Evolutionary conservation across 2,888 invertebrate species (phyloP).

Genomic region (Drosophila borborema): DNA sequence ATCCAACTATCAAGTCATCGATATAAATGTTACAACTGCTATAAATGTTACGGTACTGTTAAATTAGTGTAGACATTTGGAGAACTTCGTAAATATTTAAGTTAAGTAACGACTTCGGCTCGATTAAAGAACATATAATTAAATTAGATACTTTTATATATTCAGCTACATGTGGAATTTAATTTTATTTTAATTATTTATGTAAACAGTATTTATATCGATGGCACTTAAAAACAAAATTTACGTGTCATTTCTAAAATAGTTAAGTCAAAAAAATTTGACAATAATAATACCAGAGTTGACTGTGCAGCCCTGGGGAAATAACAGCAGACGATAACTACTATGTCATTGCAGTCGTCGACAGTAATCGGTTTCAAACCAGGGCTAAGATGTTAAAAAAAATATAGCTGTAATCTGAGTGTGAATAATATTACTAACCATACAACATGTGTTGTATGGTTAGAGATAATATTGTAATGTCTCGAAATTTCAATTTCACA

Average conservation of each 20-base stretch:
- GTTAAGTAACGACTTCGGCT: too few relatives aligned
- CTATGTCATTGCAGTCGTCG: neutral
- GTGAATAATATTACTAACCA: too few relatives aligned
- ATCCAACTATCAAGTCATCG: conserved; percentile 30
- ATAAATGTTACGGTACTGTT: neutral
- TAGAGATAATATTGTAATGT: neutral
- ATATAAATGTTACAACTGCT: conserved; percentile 2
- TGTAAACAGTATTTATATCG: neutral
- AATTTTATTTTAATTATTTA: neutral
- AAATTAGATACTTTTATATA: too few relatives aligned
- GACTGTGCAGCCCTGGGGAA: neutral
- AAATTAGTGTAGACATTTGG: neutral
- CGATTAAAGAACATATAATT: too few relatives aligned
- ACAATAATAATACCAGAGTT: neutral
- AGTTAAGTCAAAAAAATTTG: neutral
- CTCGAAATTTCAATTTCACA: neutral
- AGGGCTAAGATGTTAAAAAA: neutral
- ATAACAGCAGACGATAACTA: neutral
- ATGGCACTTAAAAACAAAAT: neutral
- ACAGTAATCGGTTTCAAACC: neutral
- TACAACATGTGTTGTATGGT: too few relatives aligned
- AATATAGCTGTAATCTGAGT: too few relatives aligned
- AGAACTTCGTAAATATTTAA: too few relatives aligned
- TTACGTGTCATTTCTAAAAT: neutral
- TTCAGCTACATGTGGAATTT: neutral